Evolutionary conservation across 2,113 vertebrate genomes (phyloP).

Genomic region (Sebastes fasciatus): DNA sequence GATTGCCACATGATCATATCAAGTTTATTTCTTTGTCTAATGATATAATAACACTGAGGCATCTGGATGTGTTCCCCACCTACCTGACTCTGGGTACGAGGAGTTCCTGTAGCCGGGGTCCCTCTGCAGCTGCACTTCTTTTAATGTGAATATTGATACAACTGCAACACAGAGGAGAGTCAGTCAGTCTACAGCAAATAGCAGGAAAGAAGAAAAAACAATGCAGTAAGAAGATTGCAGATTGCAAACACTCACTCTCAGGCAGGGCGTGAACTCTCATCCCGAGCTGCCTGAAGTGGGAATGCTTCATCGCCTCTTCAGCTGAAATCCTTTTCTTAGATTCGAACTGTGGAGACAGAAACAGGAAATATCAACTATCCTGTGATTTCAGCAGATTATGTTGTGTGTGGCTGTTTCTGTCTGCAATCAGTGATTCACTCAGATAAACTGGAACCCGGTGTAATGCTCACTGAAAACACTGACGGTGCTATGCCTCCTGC

Average conservation of each 20-base stretch:
- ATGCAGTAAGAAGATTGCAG: neutral
- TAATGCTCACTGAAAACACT: neutral
- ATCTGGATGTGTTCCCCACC: slow-evolving; percentile 25
- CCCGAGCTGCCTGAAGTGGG: slow-evolving; percentile 96
- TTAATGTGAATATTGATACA: slow-evolving; percentile 97
- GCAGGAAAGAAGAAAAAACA: neutral
- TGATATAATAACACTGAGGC: neutral
- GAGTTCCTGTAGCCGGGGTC: slow-evolving; percentile 98
- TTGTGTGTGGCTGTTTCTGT: neutral
- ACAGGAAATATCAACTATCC: neutral
- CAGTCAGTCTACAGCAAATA: neutral
- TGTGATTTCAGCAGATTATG: neutral
- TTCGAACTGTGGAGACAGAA: slow-evolving; percentile 88
- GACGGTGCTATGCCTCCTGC: neutral
- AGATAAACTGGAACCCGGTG: neutral
- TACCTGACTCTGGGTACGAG: slow-evolving; percentile 96
- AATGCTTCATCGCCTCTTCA: slow-evolving; percentile 97
- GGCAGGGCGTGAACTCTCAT: slow-evolving; percentile 90
- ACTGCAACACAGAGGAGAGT: slow-evolving; percentile 81
- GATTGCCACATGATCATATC: neutral
- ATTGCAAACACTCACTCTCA: slow-evolving; percentile 89
- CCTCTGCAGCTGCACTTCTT: slow-evolving; percentile 97
- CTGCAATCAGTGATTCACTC: neutral
- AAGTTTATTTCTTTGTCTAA: neutral
- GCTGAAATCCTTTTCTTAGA: slow-evolving; percentile 98